These are phyloP conservation scores for Agriotes lineatus DNA, from an alignment of 2,888 invertebrate genomes.

Conservation along the genomic window DNA sequence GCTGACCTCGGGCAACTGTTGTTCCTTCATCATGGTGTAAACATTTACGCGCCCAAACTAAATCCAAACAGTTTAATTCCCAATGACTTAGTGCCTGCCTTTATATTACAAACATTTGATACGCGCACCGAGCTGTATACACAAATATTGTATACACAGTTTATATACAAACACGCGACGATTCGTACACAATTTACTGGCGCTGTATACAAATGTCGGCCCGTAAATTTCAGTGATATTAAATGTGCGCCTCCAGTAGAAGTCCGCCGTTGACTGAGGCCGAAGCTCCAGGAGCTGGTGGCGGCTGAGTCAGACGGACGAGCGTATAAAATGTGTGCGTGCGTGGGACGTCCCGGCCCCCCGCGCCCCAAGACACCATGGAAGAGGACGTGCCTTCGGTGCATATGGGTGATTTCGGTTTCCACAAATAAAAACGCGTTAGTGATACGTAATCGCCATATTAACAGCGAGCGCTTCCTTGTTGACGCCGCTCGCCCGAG, in stretches of 20 bases:
- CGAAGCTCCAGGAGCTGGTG: constrained; percentile 37
- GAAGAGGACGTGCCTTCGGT: constrained; percentile 14
- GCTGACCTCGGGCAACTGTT: constrained; percentile 63
- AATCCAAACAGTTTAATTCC: constrained; percentile 63
- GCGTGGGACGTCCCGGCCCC: constrained; percentile 52
- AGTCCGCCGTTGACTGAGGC: constrained; percentile 37
- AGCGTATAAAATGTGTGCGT: constrained; percentile 53
- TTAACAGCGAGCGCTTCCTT: no score
- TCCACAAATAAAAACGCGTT: neutral
- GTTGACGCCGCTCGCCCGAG: no score
- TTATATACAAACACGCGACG: constrained; percentile 63
- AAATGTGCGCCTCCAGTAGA: constrained; percentile 46
- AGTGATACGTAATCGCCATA: no score
- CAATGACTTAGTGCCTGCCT: constrained; percentile 56
- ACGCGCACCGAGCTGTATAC: constrained; percentile 64
- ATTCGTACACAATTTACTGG: constrained; percentile 64
- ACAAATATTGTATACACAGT: constrained; percentile 64
- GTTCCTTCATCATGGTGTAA: constrained; percentile 65
- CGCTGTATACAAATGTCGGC: constrained; percentile 64
- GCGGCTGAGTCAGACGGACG: constrained; percentile 52
- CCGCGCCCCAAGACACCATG: constrained; percentile 17
- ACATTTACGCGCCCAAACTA: constrained; percentile 64
- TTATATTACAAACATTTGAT: constrained; percentile 66
- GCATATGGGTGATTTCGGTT: constrained; percentile 9
- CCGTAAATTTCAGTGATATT: constrained; percentile 59